Conservation (phyloP, 2,797 vertebrate species). For the Labeo calbasu region DNA sequence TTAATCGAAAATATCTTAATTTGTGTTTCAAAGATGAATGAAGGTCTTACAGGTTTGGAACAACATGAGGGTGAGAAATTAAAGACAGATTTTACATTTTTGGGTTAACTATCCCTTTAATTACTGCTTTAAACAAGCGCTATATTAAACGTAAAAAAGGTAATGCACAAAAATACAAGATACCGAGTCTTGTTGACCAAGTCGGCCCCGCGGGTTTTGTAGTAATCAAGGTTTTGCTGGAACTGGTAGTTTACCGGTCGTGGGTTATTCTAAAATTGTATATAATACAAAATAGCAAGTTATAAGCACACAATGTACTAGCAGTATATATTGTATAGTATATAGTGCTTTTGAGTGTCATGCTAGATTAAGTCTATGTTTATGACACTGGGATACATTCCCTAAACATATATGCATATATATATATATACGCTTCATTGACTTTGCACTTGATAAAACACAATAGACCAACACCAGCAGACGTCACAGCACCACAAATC, state of each 20-base stretch:
- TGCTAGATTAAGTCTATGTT: not conserved
- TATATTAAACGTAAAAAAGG: not conserved
- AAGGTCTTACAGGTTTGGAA: no score
- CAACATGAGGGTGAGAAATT: no score
- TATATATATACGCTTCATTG: no score
- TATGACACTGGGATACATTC: not conserved
- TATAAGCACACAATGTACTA: not conserved
- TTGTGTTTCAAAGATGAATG: no score
- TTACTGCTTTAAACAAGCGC: not conserved
- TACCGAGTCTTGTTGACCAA: slow-evolving; percentile 94
- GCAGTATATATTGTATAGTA: not conserved
- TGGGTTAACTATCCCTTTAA: no score
- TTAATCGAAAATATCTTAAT: no score
- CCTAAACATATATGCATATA: not conserved
- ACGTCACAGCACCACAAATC: no score
- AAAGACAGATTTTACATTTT: no score
- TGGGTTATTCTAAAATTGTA: slow-evolving; percentile 84
- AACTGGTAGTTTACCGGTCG: slow-evolving; percentile 95
- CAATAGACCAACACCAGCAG: no score
- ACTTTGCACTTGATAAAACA: no score
- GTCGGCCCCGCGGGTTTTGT: slow-evolving; percentile 93
- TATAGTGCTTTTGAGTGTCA: not conserved
- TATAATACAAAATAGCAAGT: not conserved
- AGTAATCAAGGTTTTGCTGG: slow-evolving; percentile 97
- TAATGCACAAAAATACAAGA: slow-evolving; percentile 40